Conservation (phyloP, 2,888 invertebrate genomes). For the Orthosia gothica region DNA sequence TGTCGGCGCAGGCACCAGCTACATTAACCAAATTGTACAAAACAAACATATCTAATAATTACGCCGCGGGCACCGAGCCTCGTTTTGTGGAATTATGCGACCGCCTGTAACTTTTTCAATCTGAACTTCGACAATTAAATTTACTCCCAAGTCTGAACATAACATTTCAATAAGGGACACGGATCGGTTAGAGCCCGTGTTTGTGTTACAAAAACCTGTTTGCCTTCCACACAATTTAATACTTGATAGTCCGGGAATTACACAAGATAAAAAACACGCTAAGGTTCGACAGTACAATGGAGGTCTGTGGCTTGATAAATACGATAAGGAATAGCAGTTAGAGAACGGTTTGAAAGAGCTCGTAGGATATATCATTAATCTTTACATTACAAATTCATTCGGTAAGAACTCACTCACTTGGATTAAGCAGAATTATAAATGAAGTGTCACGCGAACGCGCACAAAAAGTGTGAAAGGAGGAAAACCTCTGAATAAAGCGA, state of each 20-base stretch:
- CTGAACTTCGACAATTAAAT: conserved; percentile 90
- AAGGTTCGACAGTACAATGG: conserved; percentile 69
- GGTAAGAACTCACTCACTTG: conserved; percentile 90
- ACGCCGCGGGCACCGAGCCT: conserved; percentile 79
- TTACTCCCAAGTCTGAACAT: conserved; percentile 85
- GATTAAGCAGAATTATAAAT: conserved; percentile 91
- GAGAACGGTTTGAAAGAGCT: conserved; percentile 80
- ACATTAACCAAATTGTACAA: conserved; percentile 88
- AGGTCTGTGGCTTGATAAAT: conserved; percentile 76
- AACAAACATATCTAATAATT: conserved; percentile 89
- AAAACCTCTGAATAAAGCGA: conserved; percentile 81
- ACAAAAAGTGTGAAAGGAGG: conserved; percentile 87
- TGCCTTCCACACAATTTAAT: conserved; percentile 51
- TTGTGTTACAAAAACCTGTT: conserved; percentile 69
- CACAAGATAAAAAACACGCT: conserved; percentile 49
- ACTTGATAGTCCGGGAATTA: conserved; percentile 48
- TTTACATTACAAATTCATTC: conserved; percentile 91
- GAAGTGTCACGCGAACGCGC: conserved; percentile 87
- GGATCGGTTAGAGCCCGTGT: conserved; percentile 76
- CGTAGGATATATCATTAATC: conserved; percentile 87
- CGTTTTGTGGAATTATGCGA: conserved; percentile 86
- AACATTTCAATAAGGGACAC: conserved; percentile 87
- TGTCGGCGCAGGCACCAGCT: conserved; percentile 71
- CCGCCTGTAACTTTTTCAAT: conserved; percentile 90
- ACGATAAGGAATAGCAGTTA: conserved; percentile 79